Percentiles rank a stretch among this genome's conserved stretches.
These are phyloP conservation scores for Fistularia commersonii DNA, from an alignment of 2,797 vertebrate genomes.

Conservation along the genomic window DNA sequence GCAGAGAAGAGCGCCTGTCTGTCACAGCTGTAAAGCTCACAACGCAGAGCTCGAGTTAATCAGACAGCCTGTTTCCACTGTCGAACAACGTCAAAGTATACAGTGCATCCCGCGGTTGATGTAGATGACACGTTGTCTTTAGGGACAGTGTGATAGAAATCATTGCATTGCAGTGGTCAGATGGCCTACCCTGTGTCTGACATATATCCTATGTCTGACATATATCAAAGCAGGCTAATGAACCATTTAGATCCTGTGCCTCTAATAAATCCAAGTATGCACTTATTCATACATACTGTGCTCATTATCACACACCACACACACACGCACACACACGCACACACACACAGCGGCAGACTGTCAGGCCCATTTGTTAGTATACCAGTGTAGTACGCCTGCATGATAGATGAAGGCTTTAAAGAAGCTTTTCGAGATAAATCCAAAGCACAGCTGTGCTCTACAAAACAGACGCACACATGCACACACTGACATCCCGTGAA, in stretches of 20 bases:
- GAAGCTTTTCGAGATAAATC: constrained; percentile 73
- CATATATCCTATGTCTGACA: constrained; percentile 9
- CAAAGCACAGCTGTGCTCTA: constrained; percentile 71
- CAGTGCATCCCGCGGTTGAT: too few relatives aligned
- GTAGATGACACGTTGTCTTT: too few relatives aligned
- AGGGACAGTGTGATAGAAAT: too few relatives aligned
- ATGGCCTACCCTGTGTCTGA: neutral
- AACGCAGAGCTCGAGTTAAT: too few relatives aligned
- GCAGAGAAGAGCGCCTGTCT: too few relatives aligned
- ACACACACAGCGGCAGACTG: constrained; percentile 1
- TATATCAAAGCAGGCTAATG: constrained; percentile 43
- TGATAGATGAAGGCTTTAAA: constrained; percentile 62
- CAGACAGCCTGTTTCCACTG: too few relatives aligned
- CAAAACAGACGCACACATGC: constrained; percentile 32
- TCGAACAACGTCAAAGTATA: too few relatives aligned
- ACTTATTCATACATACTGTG: constrained; percentile 28
- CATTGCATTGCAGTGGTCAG: too few relatives aligned
- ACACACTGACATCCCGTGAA: constrained; percentile 12
- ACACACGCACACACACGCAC: constrained; percentile 6
- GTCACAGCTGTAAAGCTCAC: too few relatives aligned
- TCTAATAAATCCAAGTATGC: constrained; percentile 29
- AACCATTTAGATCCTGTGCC: constrained; percentile 18
- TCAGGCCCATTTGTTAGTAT: constrained; percentile 24
- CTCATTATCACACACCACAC: constrained; percentile 23
- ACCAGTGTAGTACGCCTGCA: constrained; percentile 40